Evolutionary conservation across 2,113 vertebrate species (phyloP), one percentile per base, ranked within the genome.

Genomic region (Dicaeum eximium): DNA sequence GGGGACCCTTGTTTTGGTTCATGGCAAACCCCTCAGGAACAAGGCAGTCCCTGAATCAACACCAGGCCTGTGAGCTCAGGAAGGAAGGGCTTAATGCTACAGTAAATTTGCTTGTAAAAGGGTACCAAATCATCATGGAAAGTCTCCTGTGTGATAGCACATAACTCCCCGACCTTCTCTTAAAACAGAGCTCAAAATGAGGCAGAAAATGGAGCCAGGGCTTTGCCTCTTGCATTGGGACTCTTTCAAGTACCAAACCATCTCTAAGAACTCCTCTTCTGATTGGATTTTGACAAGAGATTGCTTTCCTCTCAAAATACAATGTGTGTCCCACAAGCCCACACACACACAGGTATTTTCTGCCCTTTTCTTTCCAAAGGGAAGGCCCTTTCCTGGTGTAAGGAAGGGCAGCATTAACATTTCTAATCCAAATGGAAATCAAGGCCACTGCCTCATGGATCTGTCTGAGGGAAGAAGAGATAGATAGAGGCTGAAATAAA

Each of bases 261-360:
- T n/a, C 31, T 61, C n/a, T 71, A 44, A 79, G 12, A 37, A 28
- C n/a, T 66, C 9, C 23, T 58, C 44, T 58, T 44, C 60, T 42
- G 21, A 28, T 9, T 17, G 54, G 51, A 62, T 50, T 69, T 54
- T 78, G 16, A 31, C 44, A 35, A 31, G 19, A 51, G 7, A 10
- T 19, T 13, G 31, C 30, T 54, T 31, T 19, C 23, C 23, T 50
- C 73, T 31, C 25, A 31, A 45, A 67, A 83, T 5, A 44, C 13
- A 28, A 2, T 0, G 1, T 1, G 1, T 16, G 22, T 31, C 35
- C n/a, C 10, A 2, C 44, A 45, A 33, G 25, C 35, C n/a, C n/a
- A 21, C 4, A 4, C 0, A 0, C 0, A 35, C 17, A 48, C 3
- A 16, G 24, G 0, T 15, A 35, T 48, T n/a, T n/a, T 67, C 38